phyloP scores from a whole-genome alignment of 2,888 invertebrate genomes.

The Cremastobaeus sp. region DNA sequence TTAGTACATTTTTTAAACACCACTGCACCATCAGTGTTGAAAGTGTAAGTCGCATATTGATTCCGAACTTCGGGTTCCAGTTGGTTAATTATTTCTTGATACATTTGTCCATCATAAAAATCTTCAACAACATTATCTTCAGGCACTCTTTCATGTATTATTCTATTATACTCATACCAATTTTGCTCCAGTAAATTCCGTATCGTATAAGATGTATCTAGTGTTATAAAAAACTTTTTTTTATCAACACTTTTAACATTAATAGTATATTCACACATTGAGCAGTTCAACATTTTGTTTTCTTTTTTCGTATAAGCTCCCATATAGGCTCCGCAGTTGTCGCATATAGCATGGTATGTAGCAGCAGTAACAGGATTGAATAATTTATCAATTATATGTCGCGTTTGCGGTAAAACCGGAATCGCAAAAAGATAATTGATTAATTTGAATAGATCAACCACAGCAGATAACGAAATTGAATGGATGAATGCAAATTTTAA shows the following conservation, averaged over 20 bases:
- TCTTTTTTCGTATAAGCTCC: slow-evolving; percentile 1
- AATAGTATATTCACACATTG: slow-evolving; percentile 9
- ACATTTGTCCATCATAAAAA: slow-evolving; percentile 34
- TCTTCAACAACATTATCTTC: too few species aligned
- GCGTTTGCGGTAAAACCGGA: slow-evolving; percentile 25
- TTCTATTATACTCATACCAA: slow-evolving; percentile 7
- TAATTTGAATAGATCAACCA: slow-evolving; percentile 47
- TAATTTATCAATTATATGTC: slow-evolving; percentile 44
- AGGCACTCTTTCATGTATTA: too few species aligned
- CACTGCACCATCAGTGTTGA: slow-evolving; percentile 49
- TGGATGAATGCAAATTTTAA: slow-evolving; percentile 27
- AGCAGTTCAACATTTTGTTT: slow-evolving; percentile 8
- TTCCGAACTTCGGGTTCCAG: slow-evolving; percentile 18
- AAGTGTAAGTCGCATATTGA: slow-evolving; percentile 31
- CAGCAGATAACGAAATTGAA: slow-evolving; percentile 20
- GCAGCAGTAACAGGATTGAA: slow-evolving; percentile 30
- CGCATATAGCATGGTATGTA: slow-evolving; percentile 49
- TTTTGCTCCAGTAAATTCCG: slow-evolving; percentile 20
- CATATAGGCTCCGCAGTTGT: slow-evolving; percentile 26
- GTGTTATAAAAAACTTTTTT: slow-evolving; percentile 29
- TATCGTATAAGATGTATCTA: too few species aligned
- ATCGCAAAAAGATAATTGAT: slow-evolving; percentile 39
- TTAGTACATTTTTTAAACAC: slow-evolving; percentile 40
- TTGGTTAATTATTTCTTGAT: slow-evolving; percentile 31
- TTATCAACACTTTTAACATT: slow-evolving; percentile 19